These are phyloP conservation scores for Brevimyrus niger DNA, from an alignment of 2,113 vertebrate species.

Conservation along the genomic window DNA sequence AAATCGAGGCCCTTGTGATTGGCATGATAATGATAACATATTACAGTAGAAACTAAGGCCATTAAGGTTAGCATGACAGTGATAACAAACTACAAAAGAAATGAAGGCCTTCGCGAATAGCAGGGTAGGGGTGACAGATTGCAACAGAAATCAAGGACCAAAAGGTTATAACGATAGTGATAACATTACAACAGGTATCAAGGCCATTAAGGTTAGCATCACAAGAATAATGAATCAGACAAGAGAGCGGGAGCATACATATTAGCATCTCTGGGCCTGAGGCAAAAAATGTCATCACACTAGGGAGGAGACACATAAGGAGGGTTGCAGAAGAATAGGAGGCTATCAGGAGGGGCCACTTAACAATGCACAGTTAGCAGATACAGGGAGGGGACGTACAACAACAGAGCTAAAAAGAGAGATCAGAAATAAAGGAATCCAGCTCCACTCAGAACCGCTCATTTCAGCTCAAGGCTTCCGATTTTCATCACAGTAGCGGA, in stretches of 20 bases:
- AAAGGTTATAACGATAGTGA: background rate
- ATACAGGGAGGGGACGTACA: background rate
- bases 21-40: background rate
- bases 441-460: background rate
- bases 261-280: background rate
- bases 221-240: background rate
- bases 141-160: background rate
- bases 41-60: background rate
- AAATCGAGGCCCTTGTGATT: background rate
- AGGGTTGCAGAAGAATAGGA: background rate
- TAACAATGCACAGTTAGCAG: background rate
- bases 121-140: background rate
- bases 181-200: background rate
- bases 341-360: background rate
- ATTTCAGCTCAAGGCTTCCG: background rate
- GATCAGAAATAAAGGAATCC: conserved; percentile 1
- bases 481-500: background rate
- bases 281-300: background rate
- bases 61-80: background rate
- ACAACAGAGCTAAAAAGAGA: background rate
- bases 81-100: background rate
- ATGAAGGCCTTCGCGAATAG: background rate
- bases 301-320: background rate
- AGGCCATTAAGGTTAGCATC: background rate
- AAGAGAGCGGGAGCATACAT: background rate